phyloP scores from a whole-genome alignment of 1,140 invertebrate species.

The Orius insidiosus region DNA sequence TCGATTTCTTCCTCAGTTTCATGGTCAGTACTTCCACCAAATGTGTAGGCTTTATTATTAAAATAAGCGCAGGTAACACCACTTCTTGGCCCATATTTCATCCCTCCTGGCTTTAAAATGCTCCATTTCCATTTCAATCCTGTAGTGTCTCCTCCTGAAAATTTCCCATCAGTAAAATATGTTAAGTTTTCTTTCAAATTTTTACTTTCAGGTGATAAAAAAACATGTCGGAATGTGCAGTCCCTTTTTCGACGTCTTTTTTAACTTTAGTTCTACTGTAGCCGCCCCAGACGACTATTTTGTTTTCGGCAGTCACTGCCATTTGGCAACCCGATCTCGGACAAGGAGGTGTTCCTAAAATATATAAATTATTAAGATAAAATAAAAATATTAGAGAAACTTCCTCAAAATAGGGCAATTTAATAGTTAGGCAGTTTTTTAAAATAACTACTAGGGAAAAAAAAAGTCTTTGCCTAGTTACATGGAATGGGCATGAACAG shows the following conservation, averaged over 20 bases:
- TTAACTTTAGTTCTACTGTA: conserved; percentile 66
- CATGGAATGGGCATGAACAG: no score
- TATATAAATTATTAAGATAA: no score
- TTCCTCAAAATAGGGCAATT: no score
- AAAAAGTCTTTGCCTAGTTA: no score
- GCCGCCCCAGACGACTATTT: conserved; percentile 68
- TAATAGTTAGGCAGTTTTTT: no score
- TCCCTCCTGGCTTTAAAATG: conserved; percentile 46
- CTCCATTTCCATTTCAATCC: conserved; percentile 61
- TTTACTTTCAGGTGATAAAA: conserved; percentile 50
- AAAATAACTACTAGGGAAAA: no score
- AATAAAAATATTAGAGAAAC: no score
- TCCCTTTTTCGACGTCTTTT: conserved; percentile 64
- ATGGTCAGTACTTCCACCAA: conserved; percentile 57
- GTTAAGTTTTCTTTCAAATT: conserved; percentile 1
- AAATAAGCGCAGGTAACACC: conserved; percentile 36
- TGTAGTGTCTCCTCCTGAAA: conserved; percentile 38
- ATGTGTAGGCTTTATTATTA: conserved; percentile 44
- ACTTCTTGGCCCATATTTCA: conserved; percentile 44
- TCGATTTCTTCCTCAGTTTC: conserved; percentile 56
- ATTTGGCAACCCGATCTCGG: conserved; percentile 61
- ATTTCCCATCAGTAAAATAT: conserved; percentile 7
- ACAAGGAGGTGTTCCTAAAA: conserved; percentile 36
- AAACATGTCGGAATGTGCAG: conserved; percentile 69
- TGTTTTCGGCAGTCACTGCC: conserved; percentile 37